Percentiles rank a stretch among this genome's conserved stretches.
These are phyloP conservation scores for Zaprionus inermis DNA, from an alignment of 1,140 invertebrate genomes.

Conservation along the genomic window DNA sequence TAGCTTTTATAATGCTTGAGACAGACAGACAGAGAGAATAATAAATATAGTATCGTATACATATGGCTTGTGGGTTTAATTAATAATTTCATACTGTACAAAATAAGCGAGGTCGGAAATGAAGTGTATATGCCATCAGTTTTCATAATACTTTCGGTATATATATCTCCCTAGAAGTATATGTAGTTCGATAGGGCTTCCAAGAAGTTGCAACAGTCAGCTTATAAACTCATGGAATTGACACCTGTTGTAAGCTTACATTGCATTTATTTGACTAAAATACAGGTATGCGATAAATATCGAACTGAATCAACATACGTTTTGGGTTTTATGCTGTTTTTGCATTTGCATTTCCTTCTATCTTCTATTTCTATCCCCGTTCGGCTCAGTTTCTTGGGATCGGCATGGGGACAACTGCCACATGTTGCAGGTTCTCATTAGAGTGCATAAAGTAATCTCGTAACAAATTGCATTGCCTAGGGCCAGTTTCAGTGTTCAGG, in stretches of 20 bases:
- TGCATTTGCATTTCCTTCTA: background rate
- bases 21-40: too few relatives aligned
- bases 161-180: too few relatives aligned
- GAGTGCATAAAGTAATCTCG: slow-evolving; percentile 42
- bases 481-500: background rate
- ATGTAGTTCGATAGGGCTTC: too few relatives aligned
- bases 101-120: too few relatives aligned
- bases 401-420: slow-evolving; percentile 13
- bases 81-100: too few relatives aligned
- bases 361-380: background rate
- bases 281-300: background rate
- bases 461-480: slow-evolving; percentile 48
- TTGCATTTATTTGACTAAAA: background rate
- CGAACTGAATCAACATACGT: background rate
- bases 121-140: too few relatives aligned
- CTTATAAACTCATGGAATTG: background rate
- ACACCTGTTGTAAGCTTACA: background rate
- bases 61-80: too few relatives aligned
- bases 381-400: background rate
- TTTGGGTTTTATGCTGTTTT: slow-evolving; percentile 9
- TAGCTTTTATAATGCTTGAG: too few relatives aligned
- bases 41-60: too few relatives aligned
- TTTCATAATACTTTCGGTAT: too few relatives aligned
- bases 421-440: slow-evolving; percentile 37
- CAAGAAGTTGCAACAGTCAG: too few relatives aligned